A percentile compares a stretch with the other conserved stretches of the same genome.
Evolutionary conservation across 2,113 vertebrate species (phyloP).

Genomic region (Pangasianodon hypophthalmus): DNA sequence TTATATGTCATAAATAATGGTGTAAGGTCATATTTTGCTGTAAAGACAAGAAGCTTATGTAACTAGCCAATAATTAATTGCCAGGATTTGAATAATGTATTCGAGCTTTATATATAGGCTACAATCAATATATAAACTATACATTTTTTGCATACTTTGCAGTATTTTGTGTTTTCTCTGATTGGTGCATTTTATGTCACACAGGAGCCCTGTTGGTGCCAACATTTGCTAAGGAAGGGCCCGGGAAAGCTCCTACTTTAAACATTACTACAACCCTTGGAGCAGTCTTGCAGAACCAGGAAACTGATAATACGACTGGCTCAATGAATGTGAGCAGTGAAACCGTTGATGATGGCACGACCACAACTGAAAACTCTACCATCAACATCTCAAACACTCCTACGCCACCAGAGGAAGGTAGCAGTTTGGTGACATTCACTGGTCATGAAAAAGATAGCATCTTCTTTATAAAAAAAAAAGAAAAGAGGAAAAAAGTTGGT

Average conservation of each 20-base stretch:
- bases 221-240: background rate
- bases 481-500: background rate
- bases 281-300: background rate
- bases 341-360: background rate
- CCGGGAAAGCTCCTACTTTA: background rate
- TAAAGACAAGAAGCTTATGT: too few species aligned
- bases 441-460: background rate
- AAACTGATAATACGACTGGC: background rate
- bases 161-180: background rate
- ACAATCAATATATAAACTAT: background rate
- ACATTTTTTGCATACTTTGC: background rate
- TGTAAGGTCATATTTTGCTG: background rate
- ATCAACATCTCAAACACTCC: background rate
- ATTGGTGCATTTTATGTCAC: background rate
- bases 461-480: background rate
- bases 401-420: background rate
- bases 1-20: background rate
- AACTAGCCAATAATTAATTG: background rate
- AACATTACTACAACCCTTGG: background rate
- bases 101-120: background rate
- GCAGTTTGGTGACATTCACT: background rate
- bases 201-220: conserved; percentile 14
- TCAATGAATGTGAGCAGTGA: background rate
- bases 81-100: background rate
- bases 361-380: background rate